Base-by-base conservation (phyloP, 2,888 invertebrate genomes). In the Luffia ferchaultella region DNA sequence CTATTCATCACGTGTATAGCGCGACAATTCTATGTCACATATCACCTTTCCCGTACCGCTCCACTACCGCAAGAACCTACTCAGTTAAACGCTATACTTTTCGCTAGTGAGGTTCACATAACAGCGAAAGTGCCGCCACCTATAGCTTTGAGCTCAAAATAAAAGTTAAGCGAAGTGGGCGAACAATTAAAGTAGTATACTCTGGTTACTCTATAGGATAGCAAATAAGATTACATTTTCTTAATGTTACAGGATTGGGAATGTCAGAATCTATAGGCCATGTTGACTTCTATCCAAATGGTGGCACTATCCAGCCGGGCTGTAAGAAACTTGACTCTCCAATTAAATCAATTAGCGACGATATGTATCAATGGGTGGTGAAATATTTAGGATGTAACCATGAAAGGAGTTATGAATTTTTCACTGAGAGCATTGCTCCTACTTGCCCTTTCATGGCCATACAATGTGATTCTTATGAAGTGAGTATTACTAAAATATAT, bases 211-310 rank as follows among this genome's bases (percentile, higher is more conserved):
- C n/a, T n/a, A n/a, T n/a, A n/a, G n/a, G n/a, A n/a, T n/a, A n/a
- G n/a, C n/a, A n/a, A n/a, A n/a, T n/a, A n/a, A n/a, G n/a, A n/a
- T n/a, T n/a, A n/a, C n/a, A n/a, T n/a, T n/a, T n/a, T n/a, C n/a
- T n/a, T n/a, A n/a, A n/a, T n/a, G n/a, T n/a, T n/a, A n/a, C 65
- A 86, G 89, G 88, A 49, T 85, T 96, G 51, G 96, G 97, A 9
- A 91, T 95, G 67, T 87, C 88, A 5, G 92, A 93, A 62, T 86
- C 91, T 0, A 88, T 93, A 45, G 96, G 95, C 0, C 95, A 96
- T 69, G 90, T 95, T 2, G 97, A 97, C 70, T 96, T 95, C 74
- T 97, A 90, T 68, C 95, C 96, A 0, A 97, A 97, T 65, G 95
- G 95, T 0, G 96, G 96, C 0, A 86, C 89, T 3, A 87, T 89